phyloP scores from a whole-genome alignment of 2,888 invertebrate species.

The Metallyticus violacea region DNA sequence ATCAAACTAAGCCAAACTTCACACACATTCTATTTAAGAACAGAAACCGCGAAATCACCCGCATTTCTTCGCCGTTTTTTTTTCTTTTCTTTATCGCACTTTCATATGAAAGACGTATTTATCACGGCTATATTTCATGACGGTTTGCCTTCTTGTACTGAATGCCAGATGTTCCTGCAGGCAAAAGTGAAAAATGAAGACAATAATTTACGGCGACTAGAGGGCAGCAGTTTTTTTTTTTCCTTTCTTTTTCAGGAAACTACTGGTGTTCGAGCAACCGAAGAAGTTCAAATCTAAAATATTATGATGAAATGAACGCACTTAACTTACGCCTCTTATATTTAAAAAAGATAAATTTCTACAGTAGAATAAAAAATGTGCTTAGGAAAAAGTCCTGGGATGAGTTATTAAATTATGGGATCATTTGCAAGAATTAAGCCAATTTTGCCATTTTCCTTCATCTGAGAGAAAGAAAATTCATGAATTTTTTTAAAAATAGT shows the following conservation, averaged over 20 bases:
- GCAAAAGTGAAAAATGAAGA: not conserved
- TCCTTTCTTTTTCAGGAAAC: not conserved
- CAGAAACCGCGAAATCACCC: not conserved
- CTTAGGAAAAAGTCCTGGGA: too few species aligned
- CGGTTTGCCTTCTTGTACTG: not conserved
- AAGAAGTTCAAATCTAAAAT: too few species aligned
- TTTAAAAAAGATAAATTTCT: too few species aligned
- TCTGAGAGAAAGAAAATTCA: too few species aligned
- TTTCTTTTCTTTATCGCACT: not conserved
- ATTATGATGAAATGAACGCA: not conserved
- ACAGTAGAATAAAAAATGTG: too few species aligned
- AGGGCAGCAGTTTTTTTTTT: not conserved
- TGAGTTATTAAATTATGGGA: too few species aligned
- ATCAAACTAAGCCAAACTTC: too few species aligned
- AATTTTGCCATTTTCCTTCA: too few species aligned
- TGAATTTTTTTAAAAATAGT: too few species aligned
- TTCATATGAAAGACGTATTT: not conserved
- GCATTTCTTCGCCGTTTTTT: not conserved
- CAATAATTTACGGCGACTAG: not conserved
- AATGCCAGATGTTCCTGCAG: not conserved
- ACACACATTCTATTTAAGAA: not conserved
- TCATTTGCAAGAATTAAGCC: too few species aligned
- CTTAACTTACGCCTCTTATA: not conserved
- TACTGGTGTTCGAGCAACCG: not conserved
- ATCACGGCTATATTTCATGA: not conserved